phyloP scores from a whole-genome alignment of 2,888 invertebrate genomes.

The Craniophora ligustri region DNA sequence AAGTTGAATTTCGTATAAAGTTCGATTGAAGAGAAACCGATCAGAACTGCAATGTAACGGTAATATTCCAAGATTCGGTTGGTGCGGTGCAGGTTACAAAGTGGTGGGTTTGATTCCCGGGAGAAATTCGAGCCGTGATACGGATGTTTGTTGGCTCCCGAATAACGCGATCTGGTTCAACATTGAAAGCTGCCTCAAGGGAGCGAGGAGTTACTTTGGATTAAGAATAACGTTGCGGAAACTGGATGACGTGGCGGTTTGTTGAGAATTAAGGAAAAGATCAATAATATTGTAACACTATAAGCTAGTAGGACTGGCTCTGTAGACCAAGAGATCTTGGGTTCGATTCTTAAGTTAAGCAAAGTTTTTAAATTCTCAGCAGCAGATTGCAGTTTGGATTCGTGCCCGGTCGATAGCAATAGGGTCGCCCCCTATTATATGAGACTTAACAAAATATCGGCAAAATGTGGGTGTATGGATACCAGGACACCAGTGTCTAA shows the following conservation, averaged over 20 bases:
- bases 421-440: too few relatives aligned
- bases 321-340: too few relatives aligned
- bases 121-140: slow-evolving; percentile 48
- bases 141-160: slow-evolving; percentile 36
- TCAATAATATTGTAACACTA: neutral
- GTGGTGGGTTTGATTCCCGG: slow-evolving; percentile 47
- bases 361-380: too few relatives aligned
- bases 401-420: too few relatives aligned
- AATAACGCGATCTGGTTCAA: slow-evolving; percentile 46
- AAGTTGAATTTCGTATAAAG: neutral
- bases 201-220: slow-evolving; percentile 28
- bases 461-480: too few relatives aligned
- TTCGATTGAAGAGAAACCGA: slow-evolving; percentile 2
- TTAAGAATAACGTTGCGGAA: slow-evolving; percentile 9
- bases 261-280: slow-evolving; percentile 1
- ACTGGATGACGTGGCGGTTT: neutral
- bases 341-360: too few relatives aligned
- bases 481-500: neutral
- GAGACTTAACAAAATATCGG: too few relatives aligned
- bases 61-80: slow-evolving; percentile 43
- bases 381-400: too few relatives aligned
- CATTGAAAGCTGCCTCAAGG: slow-evolving; percentile 44
- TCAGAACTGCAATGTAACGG: slow-evolving; percentile 32
- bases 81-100: slow-evolving; percentile 45
- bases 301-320: too few relatives aligned